A percentile compares a stretch with the other conserved stretches of the same genome.
These are phyloP conservation scores for Enteromius unitaeniatus DNA, from an alignment of 2,797 vertebrate species.

Conservation along the genomic window DNA sequence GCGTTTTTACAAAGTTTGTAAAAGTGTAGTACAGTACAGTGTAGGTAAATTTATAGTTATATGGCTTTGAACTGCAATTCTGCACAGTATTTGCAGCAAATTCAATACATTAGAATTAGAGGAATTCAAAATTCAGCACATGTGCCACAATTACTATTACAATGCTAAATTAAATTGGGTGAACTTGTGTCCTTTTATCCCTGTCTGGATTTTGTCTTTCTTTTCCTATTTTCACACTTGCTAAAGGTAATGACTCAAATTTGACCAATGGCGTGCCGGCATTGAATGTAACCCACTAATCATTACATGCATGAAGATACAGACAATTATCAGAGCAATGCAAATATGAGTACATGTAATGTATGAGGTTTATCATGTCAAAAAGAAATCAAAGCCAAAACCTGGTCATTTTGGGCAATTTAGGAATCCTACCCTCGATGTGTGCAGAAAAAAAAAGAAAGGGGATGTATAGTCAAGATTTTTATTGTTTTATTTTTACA, in stretches of 20 bases:
- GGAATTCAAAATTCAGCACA: too few species aligned
- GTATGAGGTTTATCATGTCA: not conserved
- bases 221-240: not conserved
- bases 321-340: not conserved
- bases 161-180: not conserved
- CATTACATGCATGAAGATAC: not conserved
- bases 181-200: not conserved
- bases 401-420: not conserved
- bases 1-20: too few species aligned
- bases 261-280: not conserved
- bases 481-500: constrained; percentile 3
- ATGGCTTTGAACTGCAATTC: too few species aligned
- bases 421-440: not conserved
- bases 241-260: not conserved
- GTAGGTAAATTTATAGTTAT: too few species aligned
- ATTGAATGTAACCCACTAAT: not conserved
- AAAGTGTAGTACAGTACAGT: too few species aligned
- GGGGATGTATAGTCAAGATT: not conserved
- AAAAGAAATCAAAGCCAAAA: not conserved
- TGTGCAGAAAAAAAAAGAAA: not conserved
- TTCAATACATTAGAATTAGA: too few species aligned
- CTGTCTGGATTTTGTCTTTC: not conserved
- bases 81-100: too few species aligned
- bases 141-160: too few species aligned
- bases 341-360: not conserved